Base-by-base conservation (phyloP, 2,797 vertebrate species). In the Xyrichtys novacula region DNA sequence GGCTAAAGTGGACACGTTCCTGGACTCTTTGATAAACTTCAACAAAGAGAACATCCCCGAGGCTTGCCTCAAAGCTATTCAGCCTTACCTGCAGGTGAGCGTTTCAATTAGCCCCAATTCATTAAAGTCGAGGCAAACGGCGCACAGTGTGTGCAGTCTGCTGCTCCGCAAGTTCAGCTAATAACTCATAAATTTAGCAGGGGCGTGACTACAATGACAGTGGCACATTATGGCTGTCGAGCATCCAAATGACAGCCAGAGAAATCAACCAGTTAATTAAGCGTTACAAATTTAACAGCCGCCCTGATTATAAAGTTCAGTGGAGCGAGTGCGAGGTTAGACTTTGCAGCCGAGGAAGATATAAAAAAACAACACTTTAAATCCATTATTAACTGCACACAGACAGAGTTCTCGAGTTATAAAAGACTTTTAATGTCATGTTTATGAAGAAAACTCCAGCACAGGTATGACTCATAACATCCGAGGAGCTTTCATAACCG, bases 11-110 rank as follows among this genome's bases (percentile, higher is more conserved):
- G 97, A 99, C 17, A 0, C 88, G 1, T 99, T 99, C 90, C 89
- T 99, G 85, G 97, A 98, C 58, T 93, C 95, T 3, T 84, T 99
- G 47, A 48, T 96, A 60, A 92, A 92, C 71, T 99, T 99, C 7
- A 85, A 98, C 82, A 99, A 99, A 69, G 96, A 99, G 88, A 96
- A 96, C 81, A 96, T 99, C 78, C 97, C 96, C 0, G 96, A 99
- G 67, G 93, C 94, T 74, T 98, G 96, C 73, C 95, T 99, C 17
- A 96, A 94, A 83, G 96, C 97, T 48, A 94, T 99, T 5, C 94
- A 91, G 88, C 96, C 98, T 0, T 98, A 99, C 76, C 87, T 99
- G 34, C 78, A 89, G 88, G 92, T 90, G 31, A 88, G 83, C 22
- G 1, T 56, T 73, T 31, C 57, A 29, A 48, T 74, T 29, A 69